Evolutionary conservation across 2,888 invertebrate species (phyloP).

Genomic region (Noctua pronuba): DNA sequence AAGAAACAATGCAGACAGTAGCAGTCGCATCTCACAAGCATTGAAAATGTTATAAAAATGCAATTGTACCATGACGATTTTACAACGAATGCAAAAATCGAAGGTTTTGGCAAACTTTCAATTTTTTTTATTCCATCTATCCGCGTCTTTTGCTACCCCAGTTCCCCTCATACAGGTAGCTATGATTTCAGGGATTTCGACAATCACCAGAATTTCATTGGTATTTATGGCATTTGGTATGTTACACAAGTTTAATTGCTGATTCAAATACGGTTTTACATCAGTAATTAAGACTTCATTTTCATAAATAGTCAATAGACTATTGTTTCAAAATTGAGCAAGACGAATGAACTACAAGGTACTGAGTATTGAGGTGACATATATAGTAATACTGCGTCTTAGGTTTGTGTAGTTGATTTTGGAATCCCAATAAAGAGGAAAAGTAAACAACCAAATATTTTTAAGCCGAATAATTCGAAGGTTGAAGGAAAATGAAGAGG

Average conservation of each 20-base stretch:
- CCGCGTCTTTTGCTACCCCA: neutral
- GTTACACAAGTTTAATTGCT: constrained; percentile 20
- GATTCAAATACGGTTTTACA: constrained; percentile 38
- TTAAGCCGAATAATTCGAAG: neutral
- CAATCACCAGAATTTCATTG: neutral
- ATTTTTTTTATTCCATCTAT: constrained; percentile 4
- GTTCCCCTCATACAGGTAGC: neutral
- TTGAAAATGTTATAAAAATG: constrained; percentile 9
- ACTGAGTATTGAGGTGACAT: constrained; percentile 56
- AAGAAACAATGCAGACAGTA: constrained; percentile 17
- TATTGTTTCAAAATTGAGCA: constrained; percentile 49
- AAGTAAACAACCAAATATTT: constrained; percentile 36
- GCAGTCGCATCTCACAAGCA: neutral
- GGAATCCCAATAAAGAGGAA: constrained; percentile 32
- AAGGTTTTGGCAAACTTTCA: constrained; percentile 8
- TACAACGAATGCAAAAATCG: constrained; percentile 12
- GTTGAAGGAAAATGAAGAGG: constrained; percentile 38
- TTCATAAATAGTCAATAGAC: constrained; percentile 54
- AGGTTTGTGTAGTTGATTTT: neutral
- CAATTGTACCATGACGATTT: constrained; percentile 4
- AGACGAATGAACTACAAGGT: constrained; percentile 18
- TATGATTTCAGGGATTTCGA: neutral
- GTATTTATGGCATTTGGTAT: neutral
- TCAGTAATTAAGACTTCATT: constrained; percentile 29
- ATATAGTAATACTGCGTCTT: constrained; percentile 36